Conservation (phyloP, 2,797 vertebrate genomes). For the Hybognathus amarus region DNA sequence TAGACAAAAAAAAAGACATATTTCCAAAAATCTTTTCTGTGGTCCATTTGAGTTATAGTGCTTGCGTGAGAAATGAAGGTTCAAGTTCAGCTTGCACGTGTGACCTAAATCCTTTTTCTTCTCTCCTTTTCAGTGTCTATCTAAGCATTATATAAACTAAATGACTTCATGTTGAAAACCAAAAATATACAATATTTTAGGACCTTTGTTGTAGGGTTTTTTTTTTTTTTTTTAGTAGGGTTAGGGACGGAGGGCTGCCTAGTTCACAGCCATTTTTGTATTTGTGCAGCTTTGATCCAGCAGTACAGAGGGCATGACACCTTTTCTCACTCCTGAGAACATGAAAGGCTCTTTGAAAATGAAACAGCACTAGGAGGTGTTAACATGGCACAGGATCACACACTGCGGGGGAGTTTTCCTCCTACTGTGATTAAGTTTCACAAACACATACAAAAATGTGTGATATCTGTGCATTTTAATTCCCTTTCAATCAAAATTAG, state of each 20-base stretch:
- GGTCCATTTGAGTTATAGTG: not conserved
- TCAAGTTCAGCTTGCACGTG: not conserved
- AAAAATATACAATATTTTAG: slow-evolving; percentile 18
- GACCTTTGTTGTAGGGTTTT: not conserved
- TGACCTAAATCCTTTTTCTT: not conserved
- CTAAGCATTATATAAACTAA: slow-evolving; percentile 21
- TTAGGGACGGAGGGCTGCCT: slow-evolving; percentile 26
- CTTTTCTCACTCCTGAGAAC: slow-evolving; percentile 39
- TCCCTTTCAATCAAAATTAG: slow-evolving; percentile 34
- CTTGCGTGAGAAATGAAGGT: not conserved
- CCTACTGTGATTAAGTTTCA: slow-evolving; percentile 49
- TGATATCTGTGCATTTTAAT: slow-evolving; percentile 39
- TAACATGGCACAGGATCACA: slow-evolving; percentile 48
- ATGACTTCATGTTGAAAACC: slow-evolving; percentile 8
- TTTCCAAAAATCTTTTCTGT: not conserved
- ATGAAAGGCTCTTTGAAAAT: slow-evolving; percentile 56
- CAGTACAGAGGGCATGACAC: slow-evolving; percentile 46
- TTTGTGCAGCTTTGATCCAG: slow-evolving; percentile 55
- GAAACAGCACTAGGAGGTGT: slow-evolving; percentile 48
- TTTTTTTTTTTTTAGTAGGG: not conserved
- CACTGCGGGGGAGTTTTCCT: slow-evolving; percentile 25
- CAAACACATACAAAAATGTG: slow-evolving; percentile 42
- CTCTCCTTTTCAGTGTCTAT: slow-evolving; percentile 3
- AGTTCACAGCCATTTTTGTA: slow-evolving; percentile 35
- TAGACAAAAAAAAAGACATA: not conserved